These are phyloP conservation scores for Austrolebias charrua DNA, from an alignment of 2,797 vertebrate species.

Conservation along the genomic window DNA sequence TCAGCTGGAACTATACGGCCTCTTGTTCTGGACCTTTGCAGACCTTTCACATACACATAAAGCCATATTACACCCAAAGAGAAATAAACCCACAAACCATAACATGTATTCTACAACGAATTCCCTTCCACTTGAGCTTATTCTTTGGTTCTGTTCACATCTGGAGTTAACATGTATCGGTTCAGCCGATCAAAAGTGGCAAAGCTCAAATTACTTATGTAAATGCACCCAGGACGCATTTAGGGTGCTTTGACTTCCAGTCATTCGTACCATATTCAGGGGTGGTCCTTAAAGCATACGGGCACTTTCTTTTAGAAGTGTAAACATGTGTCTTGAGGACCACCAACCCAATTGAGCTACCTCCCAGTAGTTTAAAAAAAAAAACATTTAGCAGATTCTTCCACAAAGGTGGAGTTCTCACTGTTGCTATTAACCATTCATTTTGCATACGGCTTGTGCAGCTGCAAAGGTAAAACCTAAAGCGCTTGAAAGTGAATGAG, in stretches of 20 bases:
- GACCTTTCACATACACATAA: background rate
- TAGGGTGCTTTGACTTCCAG: conserved; percentile 6
- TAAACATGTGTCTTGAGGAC: conserved; percentile 8
- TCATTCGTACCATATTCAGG: conserved; percentile 13
- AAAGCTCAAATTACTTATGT: conserved; percentile 5
- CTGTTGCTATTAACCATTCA: conserved; percentile 6
- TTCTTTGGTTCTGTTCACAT: conserved; percentile 1
- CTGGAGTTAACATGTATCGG: conserved; percentile 16
- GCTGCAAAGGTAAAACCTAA: background rate
- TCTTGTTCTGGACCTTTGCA: background rate
- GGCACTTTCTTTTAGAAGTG: conserved; percentile 5
- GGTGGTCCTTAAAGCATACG: conserved; percentile 6
- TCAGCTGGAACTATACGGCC: background rate
- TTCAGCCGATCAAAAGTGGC: conserved; percentile 1
- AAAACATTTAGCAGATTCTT: conserved; percentile 7
- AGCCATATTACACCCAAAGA: background rate
- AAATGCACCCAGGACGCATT: conserved; percentile 13
- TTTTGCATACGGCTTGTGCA: conserved; percentile 2
- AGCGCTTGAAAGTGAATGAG: conserved; percentile 4
- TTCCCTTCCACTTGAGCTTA: background rate
- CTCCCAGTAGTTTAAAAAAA: conserved; percentile 3
- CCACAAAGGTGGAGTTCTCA: conserved; percentile 7
- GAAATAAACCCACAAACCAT: conserved; percentile 10
- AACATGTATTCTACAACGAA: conserved; percentile 3
- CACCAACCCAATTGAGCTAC: conserved; percentile 8